Evolutionary conservation across 2,797 vertebrate species (phyloP), one percentile per base, ranked within the genome.

Genomic region (Podarcis lilfordi): DNA sequence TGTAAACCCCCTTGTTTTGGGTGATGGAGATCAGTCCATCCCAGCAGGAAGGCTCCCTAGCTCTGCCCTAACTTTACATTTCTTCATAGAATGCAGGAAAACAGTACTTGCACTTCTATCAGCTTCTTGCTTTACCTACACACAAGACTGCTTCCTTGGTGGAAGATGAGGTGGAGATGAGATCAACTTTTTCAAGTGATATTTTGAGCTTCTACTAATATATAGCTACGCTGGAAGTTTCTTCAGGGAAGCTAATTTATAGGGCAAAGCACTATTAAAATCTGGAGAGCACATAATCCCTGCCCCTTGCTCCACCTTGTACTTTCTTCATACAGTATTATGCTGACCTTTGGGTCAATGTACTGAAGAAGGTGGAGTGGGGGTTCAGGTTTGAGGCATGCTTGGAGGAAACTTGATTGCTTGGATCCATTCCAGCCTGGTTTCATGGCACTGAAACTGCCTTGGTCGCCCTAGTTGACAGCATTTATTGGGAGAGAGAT

Each of bases 11-110:
- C 8, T 15, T 25, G 25, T 32, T 84, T 35, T 84, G 13, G 68
- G 32, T 80, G 76, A 79, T 21, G n/a, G n/a, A 71, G 17, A 74
- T 29, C 59, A n/a, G n/a, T 74, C 76, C 29, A 32, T 85, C 37
- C 74, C 37, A 85, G 55, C 50, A 80, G 37, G 17, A 29, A 32
- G 29, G 68, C 23, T 80, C 8, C 29, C n/a, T 5, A 68, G 37
- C 11, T 91, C 93, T 45, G 50, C 17, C 15, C 13, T 29, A 21
- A 32, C 64, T 77, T 37, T 8, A 13, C 32, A 83, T 89, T 88
- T 89, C 85, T 82, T 80, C 45, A 3, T 32, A 45, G 37, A 77
- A 88, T 93, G 85, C 29, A 76, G 11, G 3, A 17, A 64, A 27
- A 76, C 13, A 17, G 5, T 35, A 50, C 15, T 59, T 78, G 17